Evolutionary conservation across 30 jellyfish, hydroid and myxozoan genomes (phyloP).

Genomic region (Hydractinia echinata): DNA sequence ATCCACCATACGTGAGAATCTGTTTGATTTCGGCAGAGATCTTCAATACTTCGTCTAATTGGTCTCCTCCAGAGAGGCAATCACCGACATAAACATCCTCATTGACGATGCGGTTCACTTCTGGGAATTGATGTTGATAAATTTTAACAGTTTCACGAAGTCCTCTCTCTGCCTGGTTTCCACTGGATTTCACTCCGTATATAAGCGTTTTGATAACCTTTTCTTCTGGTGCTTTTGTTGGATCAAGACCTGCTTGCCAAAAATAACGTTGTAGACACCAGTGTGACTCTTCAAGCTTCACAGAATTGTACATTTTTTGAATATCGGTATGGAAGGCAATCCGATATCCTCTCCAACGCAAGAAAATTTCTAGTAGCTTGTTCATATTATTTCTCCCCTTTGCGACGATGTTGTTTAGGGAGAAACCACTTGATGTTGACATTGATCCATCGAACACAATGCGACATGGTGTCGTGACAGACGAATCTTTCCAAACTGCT

Average conservation of each 20-base stretch:
- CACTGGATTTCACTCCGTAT: no score
- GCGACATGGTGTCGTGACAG: slow-evolving; percentile 10
- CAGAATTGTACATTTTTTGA: background rate
- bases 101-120: slow-evolving; percentile 1
- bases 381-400: slow-evolving; percentile 8
- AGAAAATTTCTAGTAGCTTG: slow-evolving; percentile 30
- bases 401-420: slow-evolving; percentile 1
- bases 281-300: background rate
- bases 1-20: background rate
- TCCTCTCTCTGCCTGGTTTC: no score
- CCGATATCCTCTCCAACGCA: slow-evolving; percentile 23
- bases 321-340: slow-evolving; percentile 25
- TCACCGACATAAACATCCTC: slow-evolving; percentile 21
- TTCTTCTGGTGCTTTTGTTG: no score
- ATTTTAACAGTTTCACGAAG: slow-evolving; percentile 14
- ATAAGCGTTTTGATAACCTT: no score
- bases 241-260: slow-evolving; percentile 8
- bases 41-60: background rate
- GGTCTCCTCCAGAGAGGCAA: slow-evolving; percentile 13
- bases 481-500: slow-evolving; percentile 28
- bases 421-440: slow-evolving; percentile 11
- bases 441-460: background rate
- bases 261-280: slow-evolving; percentile 1
- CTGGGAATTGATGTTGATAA: slow-evolving; percentile 12
- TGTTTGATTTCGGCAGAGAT: background rate